Base-by-base conservation (phyloP, 2,113 vertebrate genomes). In the Poeciliopsis occidentalis region DNA sequence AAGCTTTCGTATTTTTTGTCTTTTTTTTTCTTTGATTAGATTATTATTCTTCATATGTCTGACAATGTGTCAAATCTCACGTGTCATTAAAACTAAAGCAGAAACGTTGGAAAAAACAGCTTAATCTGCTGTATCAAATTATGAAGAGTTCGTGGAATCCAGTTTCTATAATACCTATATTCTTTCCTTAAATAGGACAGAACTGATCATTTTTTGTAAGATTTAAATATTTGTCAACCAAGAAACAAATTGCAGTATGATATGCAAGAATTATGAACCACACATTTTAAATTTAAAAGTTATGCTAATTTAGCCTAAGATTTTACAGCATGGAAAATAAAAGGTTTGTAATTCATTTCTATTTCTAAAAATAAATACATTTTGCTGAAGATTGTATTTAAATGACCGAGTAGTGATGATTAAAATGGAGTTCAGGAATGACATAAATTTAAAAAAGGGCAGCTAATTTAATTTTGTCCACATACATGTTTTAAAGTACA, bases 21-120 rank as follows among this genome's bases (percentile, higher is more conserved):
- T 63, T 68, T 57, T 17, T 17, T 79, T 81, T 51, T 22, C 41
- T 74, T 30, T 76, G 10, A 7, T 12, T 39, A 13, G 24, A 15
- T 37, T 78, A 47, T 6, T 17, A 19, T 47, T 47, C 44, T 47
- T 6, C 34, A 60, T 24, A 4, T 11, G 24, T 67, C 11, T 22
- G 69, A 63, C 19, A 15, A 17, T 17, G 17, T 30, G 30, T 63
- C 29, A 63, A 62, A 29, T 30, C 3, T 15, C 4, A 62, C 31
- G 61, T 19, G 29, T 31, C 30, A 31, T 15, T 63, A 12, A 30
- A 13, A 30, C 22, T 64, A 19, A 22, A 31, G 12, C 4, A 64
- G 8, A 31, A 30, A 24, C 1, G 3, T 29, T 31, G 62, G 62
- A 10, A 22, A 24, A 24, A 54, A n/a, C 51, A 1, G 19, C 24